phyloP scores from a whole-genome alignment of 2,113 vertebrate species.

The Rhizomys pruinosus region DNA sequence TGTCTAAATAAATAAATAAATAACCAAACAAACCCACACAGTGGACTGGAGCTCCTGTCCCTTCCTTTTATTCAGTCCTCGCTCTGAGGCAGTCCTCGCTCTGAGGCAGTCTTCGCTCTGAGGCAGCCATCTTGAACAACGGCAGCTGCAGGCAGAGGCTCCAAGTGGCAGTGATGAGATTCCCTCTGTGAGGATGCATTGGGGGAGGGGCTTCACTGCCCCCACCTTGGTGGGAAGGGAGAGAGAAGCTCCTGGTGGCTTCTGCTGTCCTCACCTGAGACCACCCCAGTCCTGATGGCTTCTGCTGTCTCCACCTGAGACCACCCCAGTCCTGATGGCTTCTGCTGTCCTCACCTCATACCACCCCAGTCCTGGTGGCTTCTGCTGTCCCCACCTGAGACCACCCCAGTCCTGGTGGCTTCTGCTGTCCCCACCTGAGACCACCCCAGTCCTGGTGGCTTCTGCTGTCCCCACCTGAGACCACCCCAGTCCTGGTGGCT shows the following conservation, averaged over 20 bases:
- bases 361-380: background rate
- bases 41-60: background rate
- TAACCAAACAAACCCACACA: background rate
- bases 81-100: background rate
- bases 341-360: background rate
- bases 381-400: background rate
- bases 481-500: background rate
- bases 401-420: background rate
- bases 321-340: background rate
- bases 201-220: background rate
- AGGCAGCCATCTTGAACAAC: background rate
- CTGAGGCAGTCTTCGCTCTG: too few species aligned
- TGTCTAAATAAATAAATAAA: too few species aligned
- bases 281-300: background rate
- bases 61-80: too few species aligned
- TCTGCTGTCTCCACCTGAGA: background rate
- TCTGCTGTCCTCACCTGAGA: background rate
- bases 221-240: background rate
- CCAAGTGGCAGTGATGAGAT: background rate
- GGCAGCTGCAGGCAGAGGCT: background rate
- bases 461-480: background rate
- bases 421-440: background rate
- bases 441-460: background rate
- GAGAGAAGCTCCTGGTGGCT: background rate
- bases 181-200: accelerated